Evolutionary conservation across 2,888 invertebrate genomes (phyloP).

Genomic region (Microplitis deprimator): DNA sequence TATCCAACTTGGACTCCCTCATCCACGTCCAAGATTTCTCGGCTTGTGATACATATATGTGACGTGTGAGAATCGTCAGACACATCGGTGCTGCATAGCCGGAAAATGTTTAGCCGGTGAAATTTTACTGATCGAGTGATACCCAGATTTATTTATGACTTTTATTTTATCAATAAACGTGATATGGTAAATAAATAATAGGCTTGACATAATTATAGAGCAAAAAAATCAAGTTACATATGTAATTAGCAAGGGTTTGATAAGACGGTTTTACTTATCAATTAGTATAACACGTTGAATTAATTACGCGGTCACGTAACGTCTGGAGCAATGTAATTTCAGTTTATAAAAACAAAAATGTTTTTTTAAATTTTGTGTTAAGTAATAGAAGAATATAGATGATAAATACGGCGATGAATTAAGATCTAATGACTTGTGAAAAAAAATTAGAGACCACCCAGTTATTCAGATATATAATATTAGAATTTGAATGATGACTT

Average conservation of each 20-base stretch:
- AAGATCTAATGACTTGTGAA: neutral
- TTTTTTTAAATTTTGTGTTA: too few species aligned
- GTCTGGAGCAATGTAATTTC: too few species aligned
- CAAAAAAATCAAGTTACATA: too few species aligned
- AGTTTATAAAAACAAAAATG: too few species aligned
- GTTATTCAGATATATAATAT: neutral
- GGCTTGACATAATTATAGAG: too few species aligned
- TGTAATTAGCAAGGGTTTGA: neutral
- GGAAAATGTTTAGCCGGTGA: neutral
- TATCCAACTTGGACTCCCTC: conserved; percentile 27
- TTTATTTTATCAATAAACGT: neutral
- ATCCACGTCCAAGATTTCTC: conserved; percentile 36
- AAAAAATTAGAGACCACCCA: neutral
- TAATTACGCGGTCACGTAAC: neutral
- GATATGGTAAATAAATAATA: too few species aligned
- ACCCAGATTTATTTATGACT: neutral
- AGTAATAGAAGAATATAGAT: too few species aligned
- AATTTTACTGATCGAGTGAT: neutral
- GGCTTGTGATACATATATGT: conserved; percentile 40
- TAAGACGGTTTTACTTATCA: neutral
- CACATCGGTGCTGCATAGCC: neutral
- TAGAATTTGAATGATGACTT: neutral
- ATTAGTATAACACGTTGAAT: neutral
- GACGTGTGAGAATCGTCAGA: neutral
- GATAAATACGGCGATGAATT: neutral